Percentiles rank a stretch among this genome's conserved stretches.
Evolutionary conservation across 2,888 invertebrate species (phyloP).

Genomic region (Stenchaetothrips biformis): DNA sequence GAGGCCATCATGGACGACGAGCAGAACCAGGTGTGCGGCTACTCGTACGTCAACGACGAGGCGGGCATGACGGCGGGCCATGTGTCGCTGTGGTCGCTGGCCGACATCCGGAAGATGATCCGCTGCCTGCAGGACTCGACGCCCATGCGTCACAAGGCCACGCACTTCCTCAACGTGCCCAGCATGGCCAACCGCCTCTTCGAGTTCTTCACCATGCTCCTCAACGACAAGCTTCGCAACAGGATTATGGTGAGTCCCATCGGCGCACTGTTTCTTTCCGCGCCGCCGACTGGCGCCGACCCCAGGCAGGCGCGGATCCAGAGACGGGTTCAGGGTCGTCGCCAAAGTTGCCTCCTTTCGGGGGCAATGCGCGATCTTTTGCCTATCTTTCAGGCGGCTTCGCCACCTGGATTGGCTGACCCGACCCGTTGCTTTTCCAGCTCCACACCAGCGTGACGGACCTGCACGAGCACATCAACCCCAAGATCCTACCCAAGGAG

Average conservation of each 20-base stretch:
- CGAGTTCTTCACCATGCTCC: constrained; percentile 63
- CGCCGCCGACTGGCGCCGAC: not conserved
- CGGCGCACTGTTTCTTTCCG: too few species aligned
- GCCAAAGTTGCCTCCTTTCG: too few species aligned
- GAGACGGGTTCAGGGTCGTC: not conserved
- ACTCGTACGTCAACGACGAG: constrained; percentile 40
- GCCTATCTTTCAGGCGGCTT: too few species aligned
- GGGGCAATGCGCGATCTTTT: too few species aligned
- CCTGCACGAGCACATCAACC: constrained; percentile 49
- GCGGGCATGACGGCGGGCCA: constrained; percentile 67
- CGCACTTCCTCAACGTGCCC: constrained; percentile 67
- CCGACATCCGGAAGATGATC: constrained; percentile 63
- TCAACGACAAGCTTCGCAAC: constrained; percentile 66
- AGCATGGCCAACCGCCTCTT: constrained; percentile 64
- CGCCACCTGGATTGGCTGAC: not conserved
- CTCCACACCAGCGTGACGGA: constrained; percentile 56
- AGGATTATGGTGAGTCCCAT: constrained; percentile 55
- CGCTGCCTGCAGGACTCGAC: constrained; percentile 74
- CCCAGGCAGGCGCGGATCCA: not conserved
- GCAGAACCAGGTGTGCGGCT: constrained; percentile 66
- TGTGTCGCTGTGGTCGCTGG: constrained; percentile 69
- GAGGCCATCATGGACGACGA: constrained; percentile 78
- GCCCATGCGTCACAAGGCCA: constrained; percentile 73
- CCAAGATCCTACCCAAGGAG: constrained; percentile 66
- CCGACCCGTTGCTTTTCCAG: constrained; percentile 44